Percentiles rank a stretch among this genome's conserved stretches.
Evolutionary conservation across 2,888 invertebrate species (phyloP).

Genomic region (Orchesella flavescens): DNA sequence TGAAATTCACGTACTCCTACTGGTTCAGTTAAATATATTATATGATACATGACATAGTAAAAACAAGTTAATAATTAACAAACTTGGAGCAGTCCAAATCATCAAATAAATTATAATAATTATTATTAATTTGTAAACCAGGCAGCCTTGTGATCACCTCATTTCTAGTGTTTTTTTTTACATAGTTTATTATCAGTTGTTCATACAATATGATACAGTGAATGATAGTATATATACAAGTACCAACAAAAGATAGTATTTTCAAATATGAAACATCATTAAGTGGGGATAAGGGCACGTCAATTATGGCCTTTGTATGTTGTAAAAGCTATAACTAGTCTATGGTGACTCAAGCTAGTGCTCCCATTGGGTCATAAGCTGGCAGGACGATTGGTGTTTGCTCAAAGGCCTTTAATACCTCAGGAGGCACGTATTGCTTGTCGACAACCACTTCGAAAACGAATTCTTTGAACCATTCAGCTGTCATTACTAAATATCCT

Average conservation of each 20-base stretch:
- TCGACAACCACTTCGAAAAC: slow-evolving; percentile 92
- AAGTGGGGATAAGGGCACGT: too few relatives aligned
- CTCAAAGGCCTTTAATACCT: slow-evolving; percentile 84
- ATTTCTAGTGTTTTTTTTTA: background rate
- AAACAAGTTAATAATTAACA: too few relatives aligned
- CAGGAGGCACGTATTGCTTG: slow-evolving; percentile 84
- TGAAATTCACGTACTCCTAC: slow-evolving; percentile 33
- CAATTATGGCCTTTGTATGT: background rate
- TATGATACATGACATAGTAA: background rate
- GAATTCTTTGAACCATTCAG: slow-evolving; percentile 91
- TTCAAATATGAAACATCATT: too few relatives aligned
- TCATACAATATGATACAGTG: too few relatives aligned
- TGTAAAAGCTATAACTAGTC: background rate
- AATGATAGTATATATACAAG: too few relatives aligned
- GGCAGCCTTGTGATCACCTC: too few relatives aligned
- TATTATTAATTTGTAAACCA: too few relatives aligned
- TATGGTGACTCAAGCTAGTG: slow-evolving; percentile 16
- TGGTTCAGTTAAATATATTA: slow-evolving; percentile 16
- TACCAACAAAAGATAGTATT: too few relatives aligned
- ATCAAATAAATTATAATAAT: too few relatives aligned
- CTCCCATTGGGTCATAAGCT: slow-evolving; percentile 79
- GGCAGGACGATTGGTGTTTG: slow-evolving; percentile 86
- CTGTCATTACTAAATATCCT: slow-evolving; percentile 87
- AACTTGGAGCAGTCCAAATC: too few relatives aligned
- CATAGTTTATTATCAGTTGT: background rate